These are phyloP conservation scores for Rhegmatorhina hoffmannsi DNA, from an alignment of 2,113 vertebrate genomes.

Conservation along the genomic window DNA sequence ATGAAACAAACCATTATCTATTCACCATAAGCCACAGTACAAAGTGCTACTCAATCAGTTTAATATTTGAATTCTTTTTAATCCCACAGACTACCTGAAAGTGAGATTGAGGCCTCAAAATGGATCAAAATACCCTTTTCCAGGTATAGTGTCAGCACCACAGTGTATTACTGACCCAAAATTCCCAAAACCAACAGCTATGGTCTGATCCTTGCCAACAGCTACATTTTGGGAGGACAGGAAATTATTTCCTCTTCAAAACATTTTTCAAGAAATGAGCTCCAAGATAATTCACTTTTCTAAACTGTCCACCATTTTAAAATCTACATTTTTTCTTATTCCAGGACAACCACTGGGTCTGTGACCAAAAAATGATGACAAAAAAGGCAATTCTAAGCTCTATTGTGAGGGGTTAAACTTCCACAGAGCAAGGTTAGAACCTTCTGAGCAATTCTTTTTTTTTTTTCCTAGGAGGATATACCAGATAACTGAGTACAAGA, in stretches of 20 bases:
- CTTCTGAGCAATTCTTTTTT: not conserved
- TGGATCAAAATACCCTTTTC: not conserved
- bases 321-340: constrained; percentile 9
- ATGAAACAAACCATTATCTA: not conserved
- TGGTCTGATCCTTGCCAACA: not conserved
- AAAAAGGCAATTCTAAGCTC: not conserved
- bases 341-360: not conserved
- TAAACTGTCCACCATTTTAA: not conserved
- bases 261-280: not conserved
- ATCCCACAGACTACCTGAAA: not conserved
- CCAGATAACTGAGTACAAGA: not conserved
- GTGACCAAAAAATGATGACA: not conserved
- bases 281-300: not conserved
- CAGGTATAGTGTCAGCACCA: not conserved
- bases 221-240: not conserved
- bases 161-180: not conserved
- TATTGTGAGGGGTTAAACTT: not conserved
- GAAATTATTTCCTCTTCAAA: not conserved
- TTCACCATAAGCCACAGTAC: not conserved
- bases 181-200: not conserved
- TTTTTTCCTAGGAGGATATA: not conserved
- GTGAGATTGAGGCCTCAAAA: not conserved
- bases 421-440: not conserved
- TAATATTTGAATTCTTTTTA: not conserved
- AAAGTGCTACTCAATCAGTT: not conserved